Conservation (phyloP, 2,888 invertebrate species). For the Hemicrepidius hirtus region DNA sequence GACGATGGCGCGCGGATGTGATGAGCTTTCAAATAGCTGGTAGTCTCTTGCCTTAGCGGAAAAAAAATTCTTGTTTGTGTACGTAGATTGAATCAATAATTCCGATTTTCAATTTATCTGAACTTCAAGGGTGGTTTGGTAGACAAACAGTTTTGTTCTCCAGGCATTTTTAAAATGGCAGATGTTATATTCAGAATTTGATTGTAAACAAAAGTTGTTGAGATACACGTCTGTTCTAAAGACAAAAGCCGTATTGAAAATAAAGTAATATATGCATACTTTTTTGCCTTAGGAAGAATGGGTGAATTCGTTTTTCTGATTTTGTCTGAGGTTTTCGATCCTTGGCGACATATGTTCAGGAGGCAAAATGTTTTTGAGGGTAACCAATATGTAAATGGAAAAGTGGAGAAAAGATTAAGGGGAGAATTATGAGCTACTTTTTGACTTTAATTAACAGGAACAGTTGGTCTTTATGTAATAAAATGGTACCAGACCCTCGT, state of each 20-base stretch:
- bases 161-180: constrained; percentile 9
- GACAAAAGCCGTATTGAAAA: not conserved
- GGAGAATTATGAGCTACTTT: not conserved
- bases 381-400: not conserved
- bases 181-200: constrained; percentile 23
- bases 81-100: constrained; percentile 18
- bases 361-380: constrained; percentile 5
- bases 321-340: not conserved
- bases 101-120: constrained; percentile 23
- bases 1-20: constrained; percentile 5
- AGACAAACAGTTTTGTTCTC: constrained; percentile 14
- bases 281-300: not conserved
- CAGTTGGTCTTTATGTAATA: constrained; percentile 4
- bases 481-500: not conserved
- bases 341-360: not conserved
- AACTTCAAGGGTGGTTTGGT: not conserved
- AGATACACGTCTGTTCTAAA: not conserved
- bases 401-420: not conserved
- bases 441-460: not conserved
- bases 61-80: constrained; percentile 10
- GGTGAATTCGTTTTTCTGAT: not conserved
- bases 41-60: not conserved
- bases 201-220: constrained; percentile 29
- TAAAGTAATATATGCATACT: not conserved
- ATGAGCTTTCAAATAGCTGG: constrained; percentile 2